Base-by-base conservation (phyloP, 2,888 invertebrate genomes). In the Pristionchus fissidentatus region DNA sequence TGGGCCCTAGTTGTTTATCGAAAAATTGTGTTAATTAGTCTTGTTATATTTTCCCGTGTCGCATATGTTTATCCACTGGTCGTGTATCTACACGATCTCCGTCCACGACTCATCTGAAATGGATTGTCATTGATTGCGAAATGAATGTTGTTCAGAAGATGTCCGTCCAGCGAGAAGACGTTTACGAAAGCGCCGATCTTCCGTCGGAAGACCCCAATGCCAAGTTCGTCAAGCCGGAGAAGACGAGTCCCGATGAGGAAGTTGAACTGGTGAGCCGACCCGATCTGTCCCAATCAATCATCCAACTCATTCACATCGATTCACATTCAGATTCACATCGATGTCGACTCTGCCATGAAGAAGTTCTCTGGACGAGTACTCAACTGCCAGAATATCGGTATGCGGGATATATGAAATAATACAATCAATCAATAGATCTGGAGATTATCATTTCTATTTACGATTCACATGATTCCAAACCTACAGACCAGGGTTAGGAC, bases 291-390 rank as follows among this genome's bases (percentile, higher is more conserved):
- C 62, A 55, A 3, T 19, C 1, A 3, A 19, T 60, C 3, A 41
- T 22, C 13, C 4, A n/a, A 35, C 29, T 66, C 8, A 8, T 22
- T 15, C 8, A 26, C 1, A 22, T 13, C 1, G 4, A 49, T 22
- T 29, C 26, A 26, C 13, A 83, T 85, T 38, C 80, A 88, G 86
- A 84, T 91, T 66, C 89, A 90, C 60, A 84, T 91, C 32, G 90
- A 91, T 73, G 84, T 91, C n/a, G 89, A 90, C 29, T 88, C 86
- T 13, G 91, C 90, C 3, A 84, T 87, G 85, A 90, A 88, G 82
- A 86, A 86, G 38, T 91, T 89, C 85, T 87, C 87, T 26, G 87
- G 87, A 29, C 84, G 91, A 10, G 84, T 90, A 77, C 82, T 91
- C 35, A 89, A 88, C 79, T 84, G 88, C 49, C 87, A 86, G 32